Percentiles rank a stretch among this genome's conserved stretches.
Evolutionary conservation across 2,113 vertebrate species (phyloP).

Genomic region (Lophochroa leadbeateri): DNA sequence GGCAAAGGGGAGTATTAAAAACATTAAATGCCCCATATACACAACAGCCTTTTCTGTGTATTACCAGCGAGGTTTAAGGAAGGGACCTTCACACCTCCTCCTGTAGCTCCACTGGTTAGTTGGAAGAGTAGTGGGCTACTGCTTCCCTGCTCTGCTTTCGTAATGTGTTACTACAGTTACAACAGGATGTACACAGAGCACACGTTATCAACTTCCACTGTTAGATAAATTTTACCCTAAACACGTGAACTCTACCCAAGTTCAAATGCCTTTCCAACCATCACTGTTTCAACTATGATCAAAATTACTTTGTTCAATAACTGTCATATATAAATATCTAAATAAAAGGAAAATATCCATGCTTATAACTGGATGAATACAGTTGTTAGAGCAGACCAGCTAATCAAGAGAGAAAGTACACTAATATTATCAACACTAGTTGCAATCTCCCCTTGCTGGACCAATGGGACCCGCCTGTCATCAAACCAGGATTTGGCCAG

Average conservation of each 20-base stretch:
- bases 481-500: neutral
- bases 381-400: neutral
- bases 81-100: neutral
- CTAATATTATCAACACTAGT: neutral
- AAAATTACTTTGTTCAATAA: neutral
- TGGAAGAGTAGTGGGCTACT: neutral
- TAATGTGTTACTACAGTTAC: neutral
- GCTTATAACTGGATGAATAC: neutral
- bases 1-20: neutral
- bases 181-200: neutral
- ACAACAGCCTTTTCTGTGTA: neutral
- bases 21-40: neutral
- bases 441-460: neutral
- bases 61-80: neutral
- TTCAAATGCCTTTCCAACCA: neutral
- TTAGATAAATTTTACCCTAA: neutral
- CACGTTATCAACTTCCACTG: neutral
- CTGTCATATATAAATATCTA: neutral
- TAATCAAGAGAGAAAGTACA: neutral
- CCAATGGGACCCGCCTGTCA: neutral
- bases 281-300: neutral
- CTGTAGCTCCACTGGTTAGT: neutral
- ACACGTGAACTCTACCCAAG: neutral
- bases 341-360: neutral
- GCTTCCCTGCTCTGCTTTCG: neutral